Base-by-base conservation (phyloP, 2,797 vertebrate genomes). In the Ciconia nigra region DNA sequence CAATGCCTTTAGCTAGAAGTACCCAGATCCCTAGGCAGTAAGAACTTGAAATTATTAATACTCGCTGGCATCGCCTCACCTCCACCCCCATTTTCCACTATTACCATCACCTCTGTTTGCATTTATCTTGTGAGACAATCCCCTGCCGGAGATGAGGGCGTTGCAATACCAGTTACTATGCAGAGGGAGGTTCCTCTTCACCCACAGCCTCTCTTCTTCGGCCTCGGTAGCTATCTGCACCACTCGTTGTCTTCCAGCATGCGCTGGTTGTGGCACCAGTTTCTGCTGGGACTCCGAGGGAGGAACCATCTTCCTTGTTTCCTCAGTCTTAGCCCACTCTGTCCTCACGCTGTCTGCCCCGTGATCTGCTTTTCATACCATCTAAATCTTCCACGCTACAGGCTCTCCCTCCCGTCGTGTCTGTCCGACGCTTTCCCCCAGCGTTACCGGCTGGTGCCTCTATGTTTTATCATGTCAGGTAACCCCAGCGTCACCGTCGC, bases 301-400 rank as follows among this genome's bases (percentile, higher is more conserved):
- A 66, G 35, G 46, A 39, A 44, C 33, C 52, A 12, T 5, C 41
- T 55, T 35, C 76, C 29, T 11, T 15, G 15, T 19, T 44, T 21
- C 11, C 70, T 70, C 80, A 21, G 10, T 4, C 65, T 18, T 2
- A 5, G 13, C 19, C 25, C 46, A 0, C 20, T 7, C 37, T 28
- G 10, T 33, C 76, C 55, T n/a, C 57, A 29, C 6, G 1, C 51
- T 17, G 21, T 22, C 69, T 78, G 46, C 73, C 57, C 49, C 7
- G 0, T 2, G 1, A 7, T 4, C 63, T 25, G 33, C 13, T 25
- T 57, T 24, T 18, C 17, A 4, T 6, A 2, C 8, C 58, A 6
- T 2, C n/a, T 5, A 6, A 4, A 24, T 10, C 58, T 20, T n/a
- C 9, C 7, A 1, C 29, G 49, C 79, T 26, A 1, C 26, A 10